Evolutionary conservation across 2,113 vertebrate species (phyloP).

Genomic region (Protobothrops mucrosquamatus): DNA sequence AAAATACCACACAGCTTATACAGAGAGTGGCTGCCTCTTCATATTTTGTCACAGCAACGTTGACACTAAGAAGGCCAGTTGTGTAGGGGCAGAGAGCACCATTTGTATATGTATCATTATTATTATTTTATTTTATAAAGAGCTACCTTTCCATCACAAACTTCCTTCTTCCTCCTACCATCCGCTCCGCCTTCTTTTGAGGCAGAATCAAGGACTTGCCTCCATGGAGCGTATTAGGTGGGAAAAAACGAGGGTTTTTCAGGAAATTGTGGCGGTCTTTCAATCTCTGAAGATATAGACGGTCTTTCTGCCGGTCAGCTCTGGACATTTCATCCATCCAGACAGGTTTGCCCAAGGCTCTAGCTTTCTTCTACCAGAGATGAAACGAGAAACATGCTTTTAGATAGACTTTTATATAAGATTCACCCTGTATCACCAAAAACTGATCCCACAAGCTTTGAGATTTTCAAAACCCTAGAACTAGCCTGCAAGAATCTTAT

Average conservation of each 20-base stretch:
- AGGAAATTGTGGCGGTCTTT: slow-evolving; percentile 74
- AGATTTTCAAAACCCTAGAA: background rate
- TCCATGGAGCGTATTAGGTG: slow-evolving; percentile 67
- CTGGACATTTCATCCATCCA: slow-evolving; percentile 57
- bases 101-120: background rate
- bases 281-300: slow-evolving; percentile 61
- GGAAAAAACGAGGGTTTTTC: slow-evolving; percentile 85
- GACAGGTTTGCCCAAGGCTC: slow-evolving; percentile 37
- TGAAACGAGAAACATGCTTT: background rate
- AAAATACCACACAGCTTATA: too few species aligned
- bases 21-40: too few species aligned
- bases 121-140: background rate
- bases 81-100: background rate
- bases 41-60: too few species aligned
- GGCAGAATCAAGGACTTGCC: slow-evolving; percentile 77
- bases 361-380: slow-evolving; percentile 59
- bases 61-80: background rate
- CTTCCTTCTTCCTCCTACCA: slow-evolving; percentile 18
- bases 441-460: background rate
- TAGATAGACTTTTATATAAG: fast-evolving
- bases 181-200: slow-evolving; percentile 54
- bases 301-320: slow-evolving; percentile 53
- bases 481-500: background rate
- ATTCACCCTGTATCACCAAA: background rate
- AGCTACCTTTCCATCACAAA: slow-evolving; percentile 68